Percentiles rank a stretch among this genome's conserved stretches.
Conservation (phyloP, 2,888 invertebrate genomes). For the Petrolisthes manimaculis region DNA sequence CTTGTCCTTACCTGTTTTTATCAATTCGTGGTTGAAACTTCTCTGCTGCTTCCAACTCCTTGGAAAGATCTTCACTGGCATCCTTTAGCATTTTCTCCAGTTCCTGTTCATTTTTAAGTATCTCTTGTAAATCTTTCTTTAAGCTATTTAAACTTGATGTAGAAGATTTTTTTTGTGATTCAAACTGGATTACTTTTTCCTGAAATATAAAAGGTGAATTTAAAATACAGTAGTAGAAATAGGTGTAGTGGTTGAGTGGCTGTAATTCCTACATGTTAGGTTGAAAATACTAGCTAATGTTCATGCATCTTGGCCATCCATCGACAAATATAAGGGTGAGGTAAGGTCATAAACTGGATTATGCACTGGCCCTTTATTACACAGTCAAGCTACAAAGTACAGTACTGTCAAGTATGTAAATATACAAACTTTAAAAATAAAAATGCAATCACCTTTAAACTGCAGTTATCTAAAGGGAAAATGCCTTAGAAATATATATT, state of each 20-base stretch:
- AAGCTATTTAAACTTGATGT: neutral
- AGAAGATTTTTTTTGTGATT: neutral
- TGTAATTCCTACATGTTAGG: too few species aligned
- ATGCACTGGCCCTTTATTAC: too few species aligned
- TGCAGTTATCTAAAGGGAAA: neutral
- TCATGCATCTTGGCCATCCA: too few species aligned
- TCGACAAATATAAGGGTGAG: too few species aligned
- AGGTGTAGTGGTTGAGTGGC: too few species aligned
- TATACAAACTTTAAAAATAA: neutral
- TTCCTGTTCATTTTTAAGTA: neutral
- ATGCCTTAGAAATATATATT: neutral
- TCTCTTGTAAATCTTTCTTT: conserved; percentile 2
- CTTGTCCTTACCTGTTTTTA: neutral
- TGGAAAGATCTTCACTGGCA: neutral
- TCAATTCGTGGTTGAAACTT: conserved; percentile 10
- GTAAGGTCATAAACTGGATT: too few species aligned
- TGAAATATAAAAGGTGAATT: neutral
- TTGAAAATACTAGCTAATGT: too few species aligned
- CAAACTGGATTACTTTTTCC: neutral
- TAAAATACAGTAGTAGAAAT: too few species aligned
- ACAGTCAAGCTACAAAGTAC: too few species aligned
- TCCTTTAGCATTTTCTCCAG: neutral
- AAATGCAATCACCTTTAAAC: neutral
- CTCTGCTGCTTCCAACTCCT: neutral
- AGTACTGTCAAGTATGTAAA: neutral